Base-by-base conservation (phyloP, 1,140 invertebrate genomes). In the Pseudomyrmex flavicornis region DNA sequence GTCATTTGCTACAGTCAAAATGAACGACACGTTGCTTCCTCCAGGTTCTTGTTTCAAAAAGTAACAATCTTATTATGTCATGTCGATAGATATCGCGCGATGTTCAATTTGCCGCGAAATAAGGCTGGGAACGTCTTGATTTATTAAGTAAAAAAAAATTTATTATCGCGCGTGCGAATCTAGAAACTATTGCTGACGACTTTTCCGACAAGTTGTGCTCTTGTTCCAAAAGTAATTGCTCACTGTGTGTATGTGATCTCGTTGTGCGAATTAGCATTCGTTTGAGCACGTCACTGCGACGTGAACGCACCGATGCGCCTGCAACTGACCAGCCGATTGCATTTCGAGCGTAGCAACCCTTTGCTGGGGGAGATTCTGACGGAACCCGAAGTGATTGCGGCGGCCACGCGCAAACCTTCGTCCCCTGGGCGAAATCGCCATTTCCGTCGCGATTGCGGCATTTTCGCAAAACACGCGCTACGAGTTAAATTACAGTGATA, bases 251-350 rank as follows among this genome's bases (percentile, higher is more conserved):
- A 5, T 35, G 35, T 35, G 66, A 12, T 22, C 48, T 52, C 15
- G 48, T 52, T 69, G 66, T 26, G 44, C 46, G 46, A 69, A 52
- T 69, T 69, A 69, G 17, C 48, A 52, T 69, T 20, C 48, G 17
- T 69, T 69, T 69, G 66, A 17, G 66, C 12, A 52, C 22, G 20
- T 69, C 66, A 44, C 65, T 68, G 48, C 48, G 20, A 52, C 46
- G 46, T 69, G 66, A 69, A 69, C 66, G 66, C 66, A 69, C 48
- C 46, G 66, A 69, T 69, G 66, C 48, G 66, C 15, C 20, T 69
- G 66, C 48, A 69, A 22, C 48, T 20, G 48, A 52, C 20, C 66
- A 3, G 20, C 48, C 66, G 48, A 69, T 69, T 69, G 66, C 66
- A 52, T 69, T 69, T 69, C 66, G 66, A 69, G 66, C 20, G 48